phyloP scores from a whole-genome alignment of 2,797 vertebrate genomes.

The Sebastes iracundus region DNA sequence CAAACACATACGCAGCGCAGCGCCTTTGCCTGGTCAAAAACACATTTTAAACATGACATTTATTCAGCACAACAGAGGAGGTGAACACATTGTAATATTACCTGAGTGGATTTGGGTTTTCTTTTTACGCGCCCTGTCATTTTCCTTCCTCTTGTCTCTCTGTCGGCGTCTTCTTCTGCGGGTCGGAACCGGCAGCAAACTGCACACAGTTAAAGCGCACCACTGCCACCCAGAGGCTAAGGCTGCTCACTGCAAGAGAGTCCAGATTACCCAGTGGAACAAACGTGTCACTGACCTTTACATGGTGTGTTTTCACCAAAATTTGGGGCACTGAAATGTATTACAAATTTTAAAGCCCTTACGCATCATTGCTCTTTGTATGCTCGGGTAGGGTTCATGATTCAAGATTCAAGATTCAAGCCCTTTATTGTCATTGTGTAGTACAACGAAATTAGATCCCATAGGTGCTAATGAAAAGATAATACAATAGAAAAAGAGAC shows the following conservation, averaged over 20 bases:
- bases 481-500: too few species aligned
- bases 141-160: conserved; percentile 68
- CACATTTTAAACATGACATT: neutral
- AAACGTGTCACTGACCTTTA: neutral
- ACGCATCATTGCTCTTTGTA: too few species aligned
- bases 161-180: conserved; percentile 55
- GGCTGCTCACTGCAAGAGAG: neutral
- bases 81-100: conserved; percentile 39
- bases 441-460: too few species aligned
- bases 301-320: neutral
- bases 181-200: neutral
- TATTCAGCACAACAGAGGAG: neutral
- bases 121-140: conserved; percentile 89
- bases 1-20: neutral
- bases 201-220: neutral
- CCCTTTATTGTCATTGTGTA: too few species aligned
- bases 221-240: conserved; percentile 16
- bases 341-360: too few species aligned
- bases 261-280: fast-evolving
- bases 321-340: too few species aligned
- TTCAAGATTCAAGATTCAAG: too few species aligned
- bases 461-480: too few species aligned
- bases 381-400: too few species aligned
- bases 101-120: conserved; percentile 80
- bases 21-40: fast-evolving